Percentiles rank a stretch among this genome's conserved stretches.
Evolutionary conservation across 92 coral and sea anemone species (phyloP).

Genomic region (Palythoa heliodiscus): DNA sequence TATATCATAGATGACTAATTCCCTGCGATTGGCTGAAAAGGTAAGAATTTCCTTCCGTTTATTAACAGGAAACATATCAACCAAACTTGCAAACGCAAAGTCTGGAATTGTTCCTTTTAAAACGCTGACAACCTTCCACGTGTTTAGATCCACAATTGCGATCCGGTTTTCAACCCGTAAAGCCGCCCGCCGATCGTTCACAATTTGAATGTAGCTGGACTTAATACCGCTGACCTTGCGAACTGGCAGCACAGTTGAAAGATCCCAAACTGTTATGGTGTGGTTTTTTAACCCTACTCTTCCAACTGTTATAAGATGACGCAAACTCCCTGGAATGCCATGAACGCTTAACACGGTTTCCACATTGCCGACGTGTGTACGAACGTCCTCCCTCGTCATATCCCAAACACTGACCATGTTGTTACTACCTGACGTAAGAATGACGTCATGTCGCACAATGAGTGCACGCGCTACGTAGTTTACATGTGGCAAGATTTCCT

Average conservation of each 20-base stretch:
- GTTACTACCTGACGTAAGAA: constrained; percentile 81
- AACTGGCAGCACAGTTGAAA: constrained; percentile 71
- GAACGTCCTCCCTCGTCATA: constrained; percentile 71
- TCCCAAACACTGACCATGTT: constrained; percentile 81
- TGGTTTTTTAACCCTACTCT: constrained; percentile 73
- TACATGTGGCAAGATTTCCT: constrained; percentile 62
- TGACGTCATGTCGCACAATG: constrained; percentile 55
- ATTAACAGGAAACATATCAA: constrained; percentile 68
- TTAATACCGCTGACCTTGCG: constrained; percentile 70
- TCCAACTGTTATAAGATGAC: constrained; percentile 80
- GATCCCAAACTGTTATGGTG: constrained; percentile 78
- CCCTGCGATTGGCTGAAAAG: constrained; percentile 62
- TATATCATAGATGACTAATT: constrained; percentile 59
- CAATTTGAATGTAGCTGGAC: constrained; percentile 67
- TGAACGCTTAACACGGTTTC: constrained; percentile 69
- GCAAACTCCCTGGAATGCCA: constrained; percentile 65
- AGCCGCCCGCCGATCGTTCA: constrained; percentile 71
- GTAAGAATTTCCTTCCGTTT: constrained; percentile 67
- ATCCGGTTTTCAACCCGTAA: constrained; percentile 67
- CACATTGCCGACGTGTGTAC: constrained; percentile 50
- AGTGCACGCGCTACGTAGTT: constrained; percentile 70
- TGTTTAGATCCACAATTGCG: constrained; percentile 66
- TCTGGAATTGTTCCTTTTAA: constrained; percentile 78
- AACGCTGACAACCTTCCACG: constrained; percentile 68
- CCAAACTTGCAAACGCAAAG: constrained; percentile 59